phyloP scores from a whole-genome alignment of 2,797 vertebrate genomes.

The Okamejei kenojei region DNA sequence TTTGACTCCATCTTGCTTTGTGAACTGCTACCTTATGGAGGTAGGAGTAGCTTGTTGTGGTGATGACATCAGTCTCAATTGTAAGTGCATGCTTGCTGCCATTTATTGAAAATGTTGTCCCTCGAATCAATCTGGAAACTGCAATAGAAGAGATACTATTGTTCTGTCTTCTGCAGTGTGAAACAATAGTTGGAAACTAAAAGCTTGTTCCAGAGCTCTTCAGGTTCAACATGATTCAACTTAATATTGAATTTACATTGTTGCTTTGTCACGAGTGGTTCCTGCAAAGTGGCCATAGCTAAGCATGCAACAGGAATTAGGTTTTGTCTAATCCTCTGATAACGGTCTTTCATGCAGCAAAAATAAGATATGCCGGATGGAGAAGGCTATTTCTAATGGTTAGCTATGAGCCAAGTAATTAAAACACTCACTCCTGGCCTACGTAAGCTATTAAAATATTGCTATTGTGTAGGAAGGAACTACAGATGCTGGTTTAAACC shows the following conservation, averaged over 20 bases:
- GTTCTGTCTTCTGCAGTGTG: neutral
- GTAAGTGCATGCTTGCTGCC: no score
- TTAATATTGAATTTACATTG: neutral
- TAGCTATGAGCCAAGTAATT: no score
- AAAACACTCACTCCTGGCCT: neutral
- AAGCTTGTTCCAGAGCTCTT: neutral
- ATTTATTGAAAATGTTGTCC: neutral
- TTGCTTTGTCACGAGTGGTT: neutral
- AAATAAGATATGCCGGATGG: neutral
- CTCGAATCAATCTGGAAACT: neutral
- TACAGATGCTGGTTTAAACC: no score
- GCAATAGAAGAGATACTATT: neutral
- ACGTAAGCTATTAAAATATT: neutral
- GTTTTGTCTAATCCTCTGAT: neutral
- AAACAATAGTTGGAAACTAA: neutral
- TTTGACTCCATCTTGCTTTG: no score
- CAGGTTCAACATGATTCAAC: neutral
- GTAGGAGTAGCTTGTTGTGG: no score
- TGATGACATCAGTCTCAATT: no score
- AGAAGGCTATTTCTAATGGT: neutral
- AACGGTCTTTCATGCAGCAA: neutral
- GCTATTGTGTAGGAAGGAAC: no score
- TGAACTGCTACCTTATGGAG: no score
- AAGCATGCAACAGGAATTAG: neutral
- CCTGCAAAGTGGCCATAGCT: neutral